phyloP scores from a whole-genome alignment of 2,113 vertebrate species.

The Meles meles region DNA sequence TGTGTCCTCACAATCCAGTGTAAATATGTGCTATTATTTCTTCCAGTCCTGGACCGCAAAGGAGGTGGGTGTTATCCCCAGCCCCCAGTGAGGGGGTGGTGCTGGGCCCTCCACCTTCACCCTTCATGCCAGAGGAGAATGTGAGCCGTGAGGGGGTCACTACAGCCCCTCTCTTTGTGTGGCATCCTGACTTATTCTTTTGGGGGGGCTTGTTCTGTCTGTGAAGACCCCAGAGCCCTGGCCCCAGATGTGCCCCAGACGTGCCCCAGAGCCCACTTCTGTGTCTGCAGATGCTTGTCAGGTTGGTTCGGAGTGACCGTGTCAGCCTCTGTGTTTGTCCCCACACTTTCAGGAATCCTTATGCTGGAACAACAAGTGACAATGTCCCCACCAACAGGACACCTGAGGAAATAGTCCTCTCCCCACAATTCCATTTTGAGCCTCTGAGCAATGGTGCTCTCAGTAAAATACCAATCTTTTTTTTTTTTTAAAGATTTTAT shows the following conservation, averaged over 20 bases:
- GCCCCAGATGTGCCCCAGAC: not conserved
- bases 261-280: not conserved
- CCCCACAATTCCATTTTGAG: not conserved
- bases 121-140: not conserved
- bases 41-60: not conserved
- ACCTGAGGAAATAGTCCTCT: slow-evolving; percentile 57
- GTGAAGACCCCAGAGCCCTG: not conserved
- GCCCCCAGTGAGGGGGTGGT: not conserved
- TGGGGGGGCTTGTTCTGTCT: not conserved
- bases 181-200: not conserved
- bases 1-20: not conserved
- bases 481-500: too few relatives aligned
- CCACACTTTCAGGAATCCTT: not conserved
- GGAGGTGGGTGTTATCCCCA: not conserved
- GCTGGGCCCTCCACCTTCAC: not conserved
- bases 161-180: not conserved
- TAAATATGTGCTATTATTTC: not conserved
- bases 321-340: not conserved
- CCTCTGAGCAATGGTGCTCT: not conserved
- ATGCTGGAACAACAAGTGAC: slow-evolving; percentile 62
- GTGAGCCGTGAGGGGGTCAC: not conserved
- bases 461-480: not conserved
- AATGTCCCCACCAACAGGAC: slow-evolving; percentile 74
- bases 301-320: not conserved
- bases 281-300: not conserved